Percentiles rank a stretch among this genome's conserved stretches.
Evolutionary conservation across 2,113 vertebrate genomes (phyloP).

Genomic region (Scomber japonicus): DNA sequence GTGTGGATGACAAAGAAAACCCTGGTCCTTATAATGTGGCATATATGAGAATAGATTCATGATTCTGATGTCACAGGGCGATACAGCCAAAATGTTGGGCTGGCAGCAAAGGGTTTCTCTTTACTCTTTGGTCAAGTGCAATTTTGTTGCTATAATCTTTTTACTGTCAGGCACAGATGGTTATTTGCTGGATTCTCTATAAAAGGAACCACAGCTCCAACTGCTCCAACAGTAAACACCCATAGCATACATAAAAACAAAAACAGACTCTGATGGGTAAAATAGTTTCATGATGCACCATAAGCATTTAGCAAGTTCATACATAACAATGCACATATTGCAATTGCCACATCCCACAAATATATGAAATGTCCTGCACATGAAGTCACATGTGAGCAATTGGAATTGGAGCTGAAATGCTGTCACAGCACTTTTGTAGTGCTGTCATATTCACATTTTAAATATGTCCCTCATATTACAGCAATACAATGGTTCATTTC

Average conservation of each 20-base stretch:
- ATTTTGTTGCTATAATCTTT: not conserved
- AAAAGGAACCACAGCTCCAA: not conserved
- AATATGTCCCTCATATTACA: constrained; percentile 14
- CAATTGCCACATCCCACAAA: not conserved
- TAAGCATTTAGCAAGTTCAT: not conserved
- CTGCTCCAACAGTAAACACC: not conserved
- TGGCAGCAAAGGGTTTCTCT: not conserved
- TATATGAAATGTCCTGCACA: not conserved
- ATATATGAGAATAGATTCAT: not conserved
- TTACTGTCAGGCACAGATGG: constrained; percentile 5
- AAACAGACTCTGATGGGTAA: not conserved
- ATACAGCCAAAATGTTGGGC: constrained; percentile 9
- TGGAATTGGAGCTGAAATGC: constrained; percentile 5
- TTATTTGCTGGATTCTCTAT: constrained; percentile 1
- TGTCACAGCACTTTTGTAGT: constrained; percentile 1
- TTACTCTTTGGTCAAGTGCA: not conserved
- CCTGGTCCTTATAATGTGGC: not conserved
- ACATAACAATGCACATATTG: constrained; percentile 16
- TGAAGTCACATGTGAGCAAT: not conserved
- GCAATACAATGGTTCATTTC: constrained; percentile 26
- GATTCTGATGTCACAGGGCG: not conserved
- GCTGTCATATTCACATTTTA: not conserved
- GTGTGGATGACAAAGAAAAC: not conserved
- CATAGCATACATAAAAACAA: not conserved
- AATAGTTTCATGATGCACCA: not conserved